Percentiles rank a stretch among this genome's conserved stretches.
These are phyloP conservation scores for Diploptera punctata DNA, from an alignment of 2,888 invertebrate species.

Conservation along the genomic window DNA sequence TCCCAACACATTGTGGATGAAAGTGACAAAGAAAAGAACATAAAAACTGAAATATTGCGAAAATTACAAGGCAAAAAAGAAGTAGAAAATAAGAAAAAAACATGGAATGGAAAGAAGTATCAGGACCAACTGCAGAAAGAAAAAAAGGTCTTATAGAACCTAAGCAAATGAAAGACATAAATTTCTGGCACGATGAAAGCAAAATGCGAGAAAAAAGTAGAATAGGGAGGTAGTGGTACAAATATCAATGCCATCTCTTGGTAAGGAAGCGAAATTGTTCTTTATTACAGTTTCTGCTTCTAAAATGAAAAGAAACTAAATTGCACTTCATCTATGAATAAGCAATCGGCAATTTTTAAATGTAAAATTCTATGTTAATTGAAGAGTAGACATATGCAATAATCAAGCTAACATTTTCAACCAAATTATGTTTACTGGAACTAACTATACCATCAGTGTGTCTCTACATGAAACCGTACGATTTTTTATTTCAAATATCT, in stretches of 20 bases:
- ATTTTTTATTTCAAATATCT: slow-evolving; percentile 30
- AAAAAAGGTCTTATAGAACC: slow-evolving; percentile 35
- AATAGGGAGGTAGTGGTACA: slow-evolving; percentile 6
- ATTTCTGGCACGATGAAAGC: slow-evolving; percentile 37
- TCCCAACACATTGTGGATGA: slow-evolving; percentile 35
- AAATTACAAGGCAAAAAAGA: slow-evolving; percentile 40
- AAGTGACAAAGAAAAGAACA: slow-evolving; percentile 43
- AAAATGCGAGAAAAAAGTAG: slow-evolving; percentile 30
- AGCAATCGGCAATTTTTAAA: too few species aligned
- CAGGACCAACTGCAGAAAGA: slow-evolving; percentile 2
- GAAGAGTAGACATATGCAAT: too few species aligned
- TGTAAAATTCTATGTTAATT: too few species aligned
- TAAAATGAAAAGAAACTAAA: slow-evolving; percentile 15
- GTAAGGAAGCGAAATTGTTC: slow-evolving; percentile 22
- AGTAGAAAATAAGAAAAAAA: slow-evolving; percentile 32
- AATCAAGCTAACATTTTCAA: too few species aligned
- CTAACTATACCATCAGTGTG: slow-evolving; percentile 5
- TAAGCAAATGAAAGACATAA: slow-evolving; percentile 43
- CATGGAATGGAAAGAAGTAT: slow-evolving; percentile 31
- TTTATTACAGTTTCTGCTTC: slow-evolving; percentile 2
- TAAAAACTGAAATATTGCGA: slow-evolving; percentile 43
- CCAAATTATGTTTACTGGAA: slow-evolving; percentile 17
- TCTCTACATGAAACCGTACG: slow-evolving; percentile 12
- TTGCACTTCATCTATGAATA: too few species aligned
- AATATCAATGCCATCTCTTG: slow-evolving; percentile 37